Base-by-base conservation (phyloP, 2,113 vertebrate genomes). In the Chaetodon auriga region DNA sequence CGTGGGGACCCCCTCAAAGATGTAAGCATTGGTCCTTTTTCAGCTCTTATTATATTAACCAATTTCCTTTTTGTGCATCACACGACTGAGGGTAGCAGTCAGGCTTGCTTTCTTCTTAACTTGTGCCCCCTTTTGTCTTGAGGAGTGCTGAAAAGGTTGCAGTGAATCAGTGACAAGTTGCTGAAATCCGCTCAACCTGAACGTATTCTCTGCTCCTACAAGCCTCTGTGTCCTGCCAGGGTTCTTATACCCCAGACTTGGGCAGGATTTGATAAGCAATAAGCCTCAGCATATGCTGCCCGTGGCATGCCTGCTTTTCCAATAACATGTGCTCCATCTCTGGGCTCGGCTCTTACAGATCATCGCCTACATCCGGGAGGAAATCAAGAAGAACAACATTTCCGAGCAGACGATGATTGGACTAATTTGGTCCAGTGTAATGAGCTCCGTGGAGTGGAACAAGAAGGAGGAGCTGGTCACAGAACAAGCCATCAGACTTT, bases 401-500 rank as follows among this genome's bases (percentile, higher is more conserved):
- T 97, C 97, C 0, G 98, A 99, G 90, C 97, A 98, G 89, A 97
- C 96, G 0, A 97, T 98, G 91, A 97, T 99, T 41, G 93, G 97
- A 71, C 96, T 99, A 54, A 94, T 99, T 66, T 99, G 98, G 98
- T 96, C 96, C 58, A 98, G 97, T 48, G 96, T 99, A 19, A 99
- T 99, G 98, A 98, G 97, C 94, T 97, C 96, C 0, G 97, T 99
- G 81, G 98, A 99, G 81, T 99, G 98, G 98, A 99, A 99, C 95
- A 99, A 99, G 94, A 99, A 99, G 76, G 98, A 99, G 94, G 98
- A 99, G 95, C 96, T 99, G 70, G 97, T 99, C 92, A 98, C 98
- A 51, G 98, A 99, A 93, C 98, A 99, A 97, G 98, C 98, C 96
- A 99, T 99, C 95, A 99, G 99, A 96, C 98, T 97, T 94, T 96